Percentiles rank a stretch among this genome's conserved stretches.
Conservation (phyloP, 2,113 vertebrate genomes). For the Corydoras maculifer region DNA sequence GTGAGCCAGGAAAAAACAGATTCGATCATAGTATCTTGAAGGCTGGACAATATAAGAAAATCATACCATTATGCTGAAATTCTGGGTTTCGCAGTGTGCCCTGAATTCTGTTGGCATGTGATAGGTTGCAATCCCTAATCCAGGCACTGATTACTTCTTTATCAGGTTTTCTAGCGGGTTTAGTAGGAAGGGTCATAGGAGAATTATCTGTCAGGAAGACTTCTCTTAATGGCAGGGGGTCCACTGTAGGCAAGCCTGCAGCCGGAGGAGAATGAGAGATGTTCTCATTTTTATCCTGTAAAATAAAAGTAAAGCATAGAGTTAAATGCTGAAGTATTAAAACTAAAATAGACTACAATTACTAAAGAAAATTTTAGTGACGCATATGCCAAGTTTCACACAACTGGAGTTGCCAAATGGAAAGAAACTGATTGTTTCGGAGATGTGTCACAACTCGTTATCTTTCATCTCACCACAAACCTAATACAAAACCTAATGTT, state of each 20-base stretch:
- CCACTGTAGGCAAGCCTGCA: constrained; percentile 73
- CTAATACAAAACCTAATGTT: too few relatives aligned
- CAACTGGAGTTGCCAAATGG: too few relatives aligned
- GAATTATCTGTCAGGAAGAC: constrained; percentile 47
- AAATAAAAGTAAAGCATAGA: not conserved
- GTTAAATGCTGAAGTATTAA: not conserved
- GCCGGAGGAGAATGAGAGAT: constrained; percentile 48
- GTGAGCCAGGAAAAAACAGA: not conserved
- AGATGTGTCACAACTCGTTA: too few relatives aligned
- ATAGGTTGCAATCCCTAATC: constrained; percentile 11
- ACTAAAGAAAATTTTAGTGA: too few relatives aligned
- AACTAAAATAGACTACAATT: not conserved
- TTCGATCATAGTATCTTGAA: not conserved
- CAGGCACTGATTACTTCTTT: constrained; percentile 13
- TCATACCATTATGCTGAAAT: constrained; percentile 79
- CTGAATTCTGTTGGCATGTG: constrained; percentile 65
- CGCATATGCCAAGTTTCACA: too few relatives aligned
- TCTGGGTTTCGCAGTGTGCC: constrained; percentile 76
- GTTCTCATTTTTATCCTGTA: constrained; percentile 20
- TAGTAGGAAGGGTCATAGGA: constrained; percentile 33
- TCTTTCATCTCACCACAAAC: too few relatives aligned
- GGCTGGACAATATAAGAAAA: not conserved
- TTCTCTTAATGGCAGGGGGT: constrained; percentile 72
- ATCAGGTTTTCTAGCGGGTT: constrained; percentile 22
- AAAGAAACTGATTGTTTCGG: too few relatives aligned